A percentile compares a stretch with the other conserved stretches of the same genome.
These are phyloP conservation scores for Columba guinea DNA, from an alignment of 2,797 vertebrate genomes.

Conservation along the genomic window DNA sequence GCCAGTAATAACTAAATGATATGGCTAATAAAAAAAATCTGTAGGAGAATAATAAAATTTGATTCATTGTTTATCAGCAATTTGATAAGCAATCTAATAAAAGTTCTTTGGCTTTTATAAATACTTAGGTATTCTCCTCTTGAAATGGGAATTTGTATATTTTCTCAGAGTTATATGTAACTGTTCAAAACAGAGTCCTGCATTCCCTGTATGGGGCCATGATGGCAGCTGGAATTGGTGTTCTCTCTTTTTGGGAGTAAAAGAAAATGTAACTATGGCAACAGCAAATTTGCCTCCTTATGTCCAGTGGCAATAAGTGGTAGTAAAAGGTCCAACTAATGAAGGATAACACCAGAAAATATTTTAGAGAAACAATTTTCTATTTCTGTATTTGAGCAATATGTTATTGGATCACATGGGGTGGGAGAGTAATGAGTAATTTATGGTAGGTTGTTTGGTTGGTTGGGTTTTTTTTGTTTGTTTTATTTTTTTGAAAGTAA, in stretches of 20 bases:
- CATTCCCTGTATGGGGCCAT: accelerated
- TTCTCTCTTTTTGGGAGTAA: background rate
- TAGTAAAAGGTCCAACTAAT: background rate
- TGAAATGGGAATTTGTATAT: background rate
- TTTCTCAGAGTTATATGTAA: background rate
- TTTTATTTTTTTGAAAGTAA: background rate
- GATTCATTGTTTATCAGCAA: background rate
- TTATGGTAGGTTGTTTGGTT: background rate
- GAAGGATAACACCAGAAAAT: background rate
- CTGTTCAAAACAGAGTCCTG: background rate
- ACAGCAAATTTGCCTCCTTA: background rate
- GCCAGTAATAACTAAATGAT: background rate
- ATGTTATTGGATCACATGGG: background rate
- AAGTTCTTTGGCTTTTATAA: background rate
- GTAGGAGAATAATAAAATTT: background rate
- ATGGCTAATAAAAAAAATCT: background rate
- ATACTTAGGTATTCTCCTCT: background rate
- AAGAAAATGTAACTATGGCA: background rate
- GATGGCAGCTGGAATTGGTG: background rate
- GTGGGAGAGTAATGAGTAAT: background rate
- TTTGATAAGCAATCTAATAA: background rate
- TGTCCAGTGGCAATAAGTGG: background rate
- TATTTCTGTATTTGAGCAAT: background rate
- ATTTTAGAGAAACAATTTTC: background rate
- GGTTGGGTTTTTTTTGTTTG: no score